Percentiles rank a stretch among this genome's conserved stretches.
Conservation (phyloP, 1,140 invertebrate genomes). For the Pseudomyrmex flavicornis region DNA sequence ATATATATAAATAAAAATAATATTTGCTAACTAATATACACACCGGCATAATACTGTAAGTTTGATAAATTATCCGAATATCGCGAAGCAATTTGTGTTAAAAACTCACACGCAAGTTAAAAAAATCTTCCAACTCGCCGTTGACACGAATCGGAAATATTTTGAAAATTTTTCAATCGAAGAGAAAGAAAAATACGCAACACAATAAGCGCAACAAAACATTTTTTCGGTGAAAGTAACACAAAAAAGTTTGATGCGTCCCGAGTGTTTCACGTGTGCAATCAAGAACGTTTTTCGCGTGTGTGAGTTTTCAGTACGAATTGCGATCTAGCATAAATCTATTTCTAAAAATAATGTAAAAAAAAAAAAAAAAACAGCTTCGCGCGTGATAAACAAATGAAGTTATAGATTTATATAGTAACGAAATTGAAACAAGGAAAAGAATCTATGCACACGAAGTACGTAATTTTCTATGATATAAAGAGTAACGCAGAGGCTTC, state of each 20-base stretch:
- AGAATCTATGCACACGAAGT: slow-evolving; percentile 56
- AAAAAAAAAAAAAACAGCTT: slow-evolving; percentile 14
- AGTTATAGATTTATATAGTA: slow-evolving; percentile 32
- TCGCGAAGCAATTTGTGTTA: slow-evolving; percentile 26
- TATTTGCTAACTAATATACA: slow-evolving; percentile 69
- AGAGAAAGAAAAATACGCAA: too few species aligned
- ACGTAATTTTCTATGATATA: slow-evolving; percentile 46
- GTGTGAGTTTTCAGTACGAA: slow-evolving; percentile 46
- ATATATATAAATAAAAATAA: slow-evolving; percentile 64
- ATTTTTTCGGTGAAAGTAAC: not conserved
- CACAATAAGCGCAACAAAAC: not conserved
- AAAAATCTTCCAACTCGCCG: not conserved
- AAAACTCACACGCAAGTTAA: slow-evolving; percentile 5
- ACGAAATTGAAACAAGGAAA: slow-evolving; percentile 54
- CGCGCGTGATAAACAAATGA: slow-evolving; percentile 36
- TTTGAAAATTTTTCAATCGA: not conserved
- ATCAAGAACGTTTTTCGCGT: not conserved
- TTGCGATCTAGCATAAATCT: slow-evolving; percentile 30
- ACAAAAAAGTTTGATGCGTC: not conserved
- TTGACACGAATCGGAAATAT: slow-evolving; percentile 2
- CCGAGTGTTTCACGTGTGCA: too few species aligned
- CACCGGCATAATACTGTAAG: slow-evolving; percentile 65
- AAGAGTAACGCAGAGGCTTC: slow-evolving; percentile 42
- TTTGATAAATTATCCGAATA: slow-evolving; percentile 59
- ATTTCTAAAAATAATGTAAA: slow-evolving; percentile 43